A percentile compares a stretch with the other conserved stretches of the same genome.
Evolutionary conservation across 2,888 invertebrate genomes (phyloP).

Genomic region (Myopa testacea): DNA sequence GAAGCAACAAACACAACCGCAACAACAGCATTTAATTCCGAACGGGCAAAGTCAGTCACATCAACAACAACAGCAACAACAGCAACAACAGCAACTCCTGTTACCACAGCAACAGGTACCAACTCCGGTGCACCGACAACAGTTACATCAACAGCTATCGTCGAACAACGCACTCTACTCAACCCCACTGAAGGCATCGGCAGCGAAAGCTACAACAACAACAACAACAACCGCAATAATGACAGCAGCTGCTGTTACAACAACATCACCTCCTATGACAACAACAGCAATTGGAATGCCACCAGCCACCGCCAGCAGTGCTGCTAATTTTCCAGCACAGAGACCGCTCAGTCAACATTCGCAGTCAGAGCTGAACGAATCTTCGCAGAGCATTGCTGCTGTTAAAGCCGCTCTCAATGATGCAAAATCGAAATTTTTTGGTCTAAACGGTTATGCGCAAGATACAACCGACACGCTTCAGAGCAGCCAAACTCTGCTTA

Average conservation of each 20-base stretch:
- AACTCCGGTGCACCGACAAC: slow-evolving; percentile 40
- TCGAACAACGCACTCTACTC: slow-evolving; percentile 23
- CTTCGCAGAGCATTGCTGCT: slow-evolving; percentile 62
- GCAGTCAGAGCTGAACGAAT: slow-evolving; percentile 54
- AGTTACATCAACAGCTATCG: slow-evolving; percentile 22
- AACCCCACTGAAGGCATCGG: slow-evolving; percentile 18
- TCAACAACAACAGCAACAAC: slow-evolving; percentile 37
- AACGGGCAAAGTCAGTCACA: slow-evolving; percentile 34
- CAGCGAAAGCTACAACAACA: slow-evolving; percentile 6
- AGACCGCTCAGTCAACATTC: slow-evolving; percentile 59
- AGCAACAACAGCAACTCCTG: slow-evolving; percentile 40
- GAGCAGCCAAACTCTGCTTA: slow-evolving; percentile 23
- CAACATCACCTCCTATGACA: slow-evolving; percentile 24
- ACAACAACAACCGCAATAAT: slow-evolving; percentile 38
- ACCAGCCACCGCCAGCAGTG: slow-evolving; percentile 34
- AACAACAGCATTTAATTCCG: slow-evolving; percentile 38
- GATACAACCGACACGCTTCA: slow-evolving; percentile 31
- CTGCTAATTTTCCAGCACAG: slow-evolving; percentile 29
- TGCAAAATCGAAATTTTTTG: slow-evolving; percentile 68
- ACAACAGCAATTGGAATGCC: slow-evolving; percentile 39
- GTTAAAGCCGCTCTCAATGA: slow-evolving; percentile 66
- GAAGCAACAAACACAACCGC: slow-evolving; percentile 28
- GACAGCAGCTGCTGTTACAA: slow-evolving; percentile 31
- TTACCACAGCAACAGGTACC: slow-evolving; percentile 42
- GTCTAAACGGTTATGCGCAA: slow-evolving; percentile 58